Conservation (phyloP, 2,113 vertebrate genomes). For the Vimba vimba region DNA sequence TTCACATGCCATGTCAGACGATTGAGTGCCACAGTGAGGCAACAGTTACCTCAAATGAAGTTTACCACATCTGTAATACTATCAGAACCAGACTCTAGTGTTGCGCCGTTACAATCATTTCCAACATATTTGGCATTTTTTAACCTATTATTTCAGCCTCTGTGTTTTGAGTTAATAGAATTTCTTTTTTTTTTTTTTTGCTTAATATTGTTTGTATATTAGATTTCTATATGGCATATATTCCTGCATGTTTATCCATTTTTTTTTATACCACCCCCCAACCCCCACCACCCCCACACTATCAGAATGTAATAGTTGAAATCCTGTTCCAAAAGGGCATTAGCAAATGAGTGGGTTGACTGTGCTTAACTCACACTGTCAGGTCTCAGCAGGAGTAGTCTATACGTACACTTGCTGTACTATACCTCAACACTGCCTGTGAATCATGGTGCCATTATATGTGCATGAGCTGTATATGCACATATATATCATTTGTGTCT, state of each 20-base stretch:
- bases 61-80: conserved; percentile 42
- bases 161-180: neutral
- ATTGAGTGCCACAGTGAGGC: conserved; percentile 62
- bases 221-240: neutral
- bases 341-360: conserved; percentile 56
- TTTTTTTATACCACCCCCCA: conserved; percentile 26
- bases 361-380: conserved; percentile 41
- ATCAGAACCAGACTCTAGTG: conserved; percentile 19
- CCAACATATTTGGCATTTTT: neutral
- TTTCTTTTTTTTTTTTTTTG: neutral
- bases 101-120: neutral
- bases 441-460: conserved; percentile 48
- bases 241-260: conserved; percentile 15
- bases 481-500: conserved; percentile 31
- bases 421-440: conserved; percentile 23
- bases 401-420: conserved; percentile 11
- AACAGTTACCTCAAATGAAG: conserved; percentile 60
- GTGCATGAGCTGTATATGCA: conserved; percentile 31
- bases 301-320: conserved; percentile 29
- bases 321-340: conserved; percentile 38
- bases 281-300: conserved; percentile 42
- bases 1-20: conserved; percentile 68
- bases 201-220: conserved; percentile 19
- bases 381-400: conserved; percentile 52
- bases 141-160: neutral